Evolutionary conservation across 37 sponge, comb jelly and placozoan species (phyloP).

Genomic region (Geodia barretti): DNA sequence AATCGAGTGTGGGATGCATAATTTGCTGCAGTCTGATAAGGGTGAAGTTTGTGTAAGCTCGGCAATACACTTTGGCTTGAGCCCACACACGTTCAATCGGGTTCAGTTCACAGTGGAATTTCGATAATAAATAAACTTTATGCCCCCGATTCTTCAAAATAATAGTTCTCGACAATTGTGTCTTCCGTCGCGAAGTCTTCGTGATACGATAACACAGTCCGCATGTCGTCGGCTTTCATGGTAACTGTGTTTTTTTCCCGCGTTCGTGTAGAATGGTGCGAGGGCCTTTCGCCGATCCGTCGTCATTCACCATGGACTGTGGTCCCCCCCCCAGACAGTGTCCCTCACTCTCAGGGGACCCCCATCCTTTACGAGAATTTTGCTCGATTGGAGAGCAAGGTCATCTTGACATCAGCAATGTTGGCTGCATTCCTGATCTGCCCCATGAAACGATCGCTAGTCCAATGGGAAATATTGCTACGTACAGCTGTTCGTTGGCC

Average conservation of each 20-base stretch:
- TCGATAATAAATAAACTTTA: background rate
- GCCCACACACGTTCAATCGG: constrained; percentile 21
- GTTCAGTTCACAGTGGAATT: constrained; percentile 22
- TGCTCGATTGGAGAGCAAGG: background rate
- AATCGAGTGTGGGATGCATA: background rate
- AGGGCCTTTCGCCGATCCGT: background rate
- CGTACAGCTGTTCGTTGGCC: too few species aligned
- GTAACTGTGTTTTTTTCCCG: background rate
- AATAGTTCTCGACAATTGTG: background rate
- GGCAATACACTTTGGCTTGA: constrained; percentile 4
- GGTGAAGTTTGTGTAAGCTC: background rate
- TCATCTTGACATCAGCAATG: constrained; percentile 5
- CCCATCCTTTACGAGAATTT: background rate
- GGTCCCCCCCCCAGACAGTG: background rate
- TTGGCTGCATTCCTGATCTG: background rate
- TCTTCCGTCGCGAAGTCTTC: constrained; percentile 3
- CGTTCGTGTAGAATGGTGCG: background rate
- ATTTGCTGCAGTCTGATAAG: background rate
- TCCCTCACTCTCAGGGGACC: background rate
- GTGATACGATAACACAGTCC: background rate
- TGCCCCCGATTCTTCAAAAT: background rate
- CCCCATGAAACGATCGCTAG: constrained; percentile 13
- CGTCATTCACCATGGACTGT: background rate
- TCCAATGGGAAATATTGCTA: too few species aligned
- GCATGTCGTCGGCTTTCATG: constrained; percentile 20